A percentile compares a stretch with the other conserved stretches of the same genome.
Evolutionary conservation across 2,797 vertebrate genomes (phyloP).

Genomic region (Gorsachius magnificus): DNA sequence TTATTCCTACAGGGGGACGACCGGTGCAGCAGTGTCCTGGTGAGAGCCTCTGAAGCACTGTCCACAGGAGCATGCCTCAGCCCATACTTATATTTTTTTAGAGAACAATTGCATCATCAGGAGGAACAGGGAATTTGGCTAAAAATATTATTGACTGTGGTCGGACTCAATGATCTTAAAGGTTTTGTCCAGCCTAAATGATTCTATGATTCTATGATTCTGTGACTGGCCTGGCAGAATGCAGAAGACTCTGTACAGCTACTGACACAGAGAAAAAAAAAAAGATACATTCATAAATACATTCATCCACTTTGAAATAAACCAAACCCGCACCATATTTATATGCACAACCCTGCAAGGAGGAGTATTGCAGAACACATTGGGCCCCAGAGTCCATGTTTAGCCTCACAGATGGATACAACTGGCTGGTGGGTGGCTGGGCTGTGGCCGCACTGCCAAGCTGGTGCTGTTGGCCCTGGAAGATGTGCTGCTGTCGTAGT

Average conservation of each 20-base stretch:
- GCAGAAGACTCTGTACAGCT: not conserved
- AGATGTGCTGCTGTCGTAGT: not conserved
- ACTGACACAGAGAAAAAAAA: not conserved
- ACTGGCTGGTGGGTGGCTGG: rapidly evolving
- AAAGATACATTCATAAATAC: too few species aligned
- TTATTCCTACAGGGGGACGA: not conserved
- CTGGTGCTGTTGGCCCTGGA: rapidly evolving
- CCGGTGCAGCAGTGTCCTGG: not conserved
- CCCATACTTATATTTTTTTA: not conserved
- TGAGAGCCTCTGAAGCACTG: not conserved
- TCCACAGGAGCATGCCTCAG: not conserved
- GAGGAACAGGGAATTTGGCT: not conserved
- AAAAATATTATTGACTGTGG: not conserved
- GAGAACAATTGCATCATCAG: not conserved
- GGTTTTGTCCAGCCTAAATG: not conserved
- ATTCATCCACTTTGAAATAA: not conserved
- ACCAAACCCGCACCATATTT: not conserved
- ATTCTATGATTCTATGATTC: not conserved
- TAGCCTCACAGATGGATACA: rapidly evolving
- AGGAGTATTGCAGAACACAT: not conserved
- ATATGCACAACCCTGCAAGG: not conserved
- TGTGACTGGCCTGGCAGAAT: not conserved
- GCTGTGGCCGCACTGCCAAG: not conserved
- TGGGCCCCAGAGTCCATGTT: not conserved
- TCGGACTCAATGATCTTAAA: not conserved